These are phyloP conservation scores for Acropora tenuis DNA, from an alignment of 64 coral and sea anemone genomes.

Conservation along the genomic window DNA sequence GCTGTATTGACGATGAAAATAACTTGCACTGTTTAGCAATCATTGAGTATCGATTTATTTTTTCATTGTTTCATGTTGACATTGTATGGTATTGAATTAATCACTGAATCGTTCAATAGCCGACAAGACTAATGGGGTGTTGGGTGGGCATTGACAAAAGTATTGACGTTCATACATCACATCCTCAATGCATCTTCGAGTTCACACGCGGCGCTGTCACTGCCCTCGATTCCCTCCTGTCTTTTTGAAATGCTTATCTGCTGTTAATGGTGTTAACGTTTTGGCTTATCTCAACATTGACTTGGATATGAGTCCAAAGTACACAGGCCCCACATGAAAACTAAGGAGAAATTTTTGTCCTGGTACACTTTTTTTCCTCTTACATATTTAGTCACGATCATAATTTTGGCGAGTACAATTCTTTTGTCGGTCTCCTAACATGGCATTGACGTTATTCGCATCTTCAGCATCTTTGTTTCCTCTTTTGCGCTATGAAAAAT, in stretches of 20 bases:
- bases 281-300: background rate
- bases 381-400: no score
- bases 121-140: background rate
- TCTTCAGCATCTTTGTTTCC: no score
- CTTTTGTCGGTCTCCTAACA: no score
- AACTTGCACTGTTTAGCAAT: background rate
- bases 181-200: no score
- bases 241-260: background rate
- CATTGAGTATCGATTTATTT: background rate
- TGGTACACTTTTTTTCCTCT: no score
- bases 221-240: background rate
- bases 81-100: slow-evolving; percentile 21
- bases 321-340: background rate
- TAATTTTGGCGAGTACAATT: no score
- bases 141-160: no score
- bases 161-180: no score
- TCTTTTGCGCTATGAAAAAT: no score
- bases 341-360: background rate
- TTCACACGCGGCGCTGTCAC: background rate
- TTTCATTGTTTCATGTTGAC: background rate
- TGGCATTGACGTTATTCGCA: no score
- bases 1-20: background rate
- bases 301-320: background rate
- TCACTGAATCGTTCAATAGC: background rate
- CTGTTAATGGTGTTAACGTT: background rate